phyloP scores from a whole-genome alignment of 1,140 invertebrate species.

The Drosophila simulans region DNA sequence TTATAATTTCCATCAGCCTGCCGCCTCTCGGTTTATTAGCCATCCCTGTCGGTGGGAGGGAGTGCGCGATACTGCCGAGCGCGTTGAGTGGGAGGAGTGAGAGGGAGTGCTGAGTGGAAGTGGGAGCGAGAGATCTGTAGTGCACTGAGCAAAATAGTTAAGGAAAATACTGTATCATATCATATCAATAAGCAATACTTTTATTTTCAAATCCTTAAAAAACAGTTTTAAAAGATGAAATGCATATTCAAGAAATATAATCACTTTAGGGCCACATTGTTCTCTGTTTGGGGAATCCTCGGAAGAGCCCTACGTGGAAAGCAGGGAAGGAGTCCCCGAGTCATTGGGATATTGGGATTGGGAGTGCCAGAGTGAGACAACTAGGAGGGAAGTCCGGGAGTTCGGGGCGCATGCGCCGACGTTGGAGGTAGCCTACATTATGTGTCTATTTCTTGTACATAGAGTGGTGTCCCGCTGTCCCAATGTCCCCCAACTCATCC shows the following conservation, averaged over 20 bases:
- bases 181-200: too few species aligned
- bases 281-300: background rate
- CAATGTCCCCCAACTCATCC: background rate
- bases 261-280: background rate
- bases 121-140: background rate
- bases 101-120: too few species aligned
- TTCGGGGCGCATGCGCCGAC: conserved; percentile 48
- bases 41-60: conserved; percentile 13
- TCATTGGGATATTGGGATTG: background rate
- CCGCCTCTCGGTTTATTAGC: conserved; percentile 72
- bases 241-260: too few species aligned
- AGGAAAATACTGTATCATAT: background rate
- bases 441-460: conserved; percentile 64
- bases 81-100: background rate
- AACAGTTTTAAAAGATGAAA: too few species aligned
- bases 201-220: too few species aligned
- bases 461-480: background rate
- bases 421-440: conserved; percentile 72
- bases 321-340: conserved; percentile 3
- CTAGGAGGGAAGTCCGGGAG: conserved; percentile 39
- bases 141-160: conserved; percentile 11
- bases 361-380: conserved; percentile 54
- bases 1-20: conserved; percentile 71
- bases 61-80: background rate
- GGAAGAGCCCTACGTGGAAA: conserved; percentile 1